These are phyloP conservation scores for Megaceryle torquata DNA, from an alignment of 2,113 vertebrate species.

Conservation along the genomic window DNA sequence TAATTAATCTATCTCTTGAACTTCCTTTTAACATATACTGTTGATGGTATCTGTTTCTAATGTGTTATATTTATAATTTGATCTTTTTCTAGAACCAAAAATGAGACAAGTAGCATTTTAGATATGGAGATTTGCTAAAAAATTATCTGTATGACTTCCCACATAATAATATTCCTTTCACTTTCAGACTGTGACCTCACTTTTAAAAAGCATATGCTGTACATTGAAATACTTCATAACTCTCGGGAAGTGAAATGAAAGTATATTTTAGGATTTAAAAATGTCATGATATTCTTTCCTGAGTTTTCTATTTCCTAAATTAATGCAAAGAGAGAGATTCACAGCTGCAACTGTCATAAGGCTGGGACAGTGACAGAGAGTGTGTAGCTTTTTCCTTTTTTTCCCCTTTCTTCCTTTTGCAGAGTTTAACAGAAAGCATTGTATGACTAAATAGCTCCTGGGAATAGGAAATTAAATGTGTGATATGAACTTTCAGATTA, in stretches of 20 bases:
- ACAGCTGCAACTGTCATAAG: background rate
- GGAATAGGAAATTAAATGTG: background rate
- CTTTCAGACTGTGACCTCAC: slow-evolving; percentile 6
- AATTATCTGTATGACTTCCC: background rate
- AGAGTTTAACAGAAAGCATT: background rate
- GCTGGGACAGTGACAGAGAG: background rate
- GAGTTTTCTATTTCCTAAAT: background rate
- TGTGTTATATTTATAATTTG: slow-evolving; percentile 11
- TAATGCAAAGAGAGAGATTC: background rate
- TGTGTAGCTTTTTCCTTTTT: background rate
- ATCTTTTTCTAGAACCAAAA: slow-evolving; percentile 13
- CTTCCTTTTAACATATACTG: background rate
- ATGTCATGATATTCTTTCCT: slow-evolving; percentile 16
- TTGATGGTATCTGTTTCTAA: background rate
- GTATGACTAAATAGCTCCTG: background rate
- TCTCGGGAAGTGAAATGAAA: slow-evolving; percentile 8
- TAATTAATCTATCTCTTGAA: background rate
- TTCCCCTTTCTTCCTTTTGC: background rate
- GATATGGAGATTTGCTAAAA: slow-evolving; percentile 11
- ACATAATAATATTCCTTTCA: slow-evolving; percentile 10
- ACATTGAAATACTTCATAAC: slow-evolving; percentile 3
- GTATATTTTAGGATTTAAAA: slow-evolving; percentile 42
- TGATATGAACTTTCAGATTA: background rate
- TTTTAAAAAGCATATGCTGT: slow-evolving; percentile 38
- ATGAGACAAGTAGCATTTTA: background rate